phyloP scores from a whole-genome alignment of 2,113 vertebrate genomes.

The Xerus inauris region DNA sequence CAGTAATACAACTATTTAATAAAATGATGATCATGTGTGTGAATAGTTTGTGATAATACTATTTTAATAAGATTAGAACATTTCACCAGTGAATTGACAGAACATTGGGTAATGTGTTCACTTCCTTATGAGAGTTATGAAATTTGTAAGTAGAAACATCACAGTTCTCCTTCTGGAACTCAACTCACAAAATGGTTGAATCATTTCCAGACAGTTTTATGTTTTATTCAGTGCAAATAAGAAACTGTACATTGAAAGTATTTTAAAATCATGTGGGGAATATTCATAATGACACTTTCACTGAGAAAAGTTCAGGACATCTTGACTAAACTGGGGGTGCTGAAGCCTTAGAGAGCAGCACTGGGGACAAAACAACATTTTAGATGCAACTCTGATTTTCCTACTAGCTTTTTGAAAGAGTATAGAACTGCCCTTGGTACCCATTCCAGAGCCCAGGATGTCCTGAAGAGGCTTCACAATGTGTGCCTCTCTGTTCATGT shows the following conservation, averaged over 20 bases:
- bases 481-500: background rate
- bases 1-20: background rate
- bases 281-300: background rate
- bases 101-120: background rate
- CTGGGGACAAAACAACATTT: background rate
- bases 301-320: background rate
- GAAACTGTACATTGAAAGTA: background rate
- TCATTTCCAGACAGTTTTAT: background rate
- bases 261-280: background rate
- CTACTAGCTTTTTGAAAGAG: background rate
- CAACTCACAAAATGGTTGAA: background rate
- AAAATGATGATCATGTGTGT: background rate
- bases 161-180: background rate
- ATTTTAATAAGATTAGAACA: background rate
- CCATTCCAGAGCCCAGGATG: rapidly evolving
- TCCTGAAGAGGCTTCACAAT: background rate
- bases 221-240: conserved; percentile 7
- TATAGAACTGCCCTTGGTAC: background rate
- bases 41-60: background rate
- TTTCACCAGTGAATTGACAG: background rate
- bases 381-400: background rate
- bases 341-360: background rate
- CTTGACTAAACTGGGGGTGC: background rate
- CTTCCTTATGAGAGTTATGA: background rate
- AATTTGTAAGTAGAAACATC: background rate